Percentiles rank a stretch among this genome's conserved stretches.
These are phyloP conservation scores for Melanotaenia trifasciata DNA, from an alignment of 2,797 vertebrate species.

Conservation along the genomic window DNA sequence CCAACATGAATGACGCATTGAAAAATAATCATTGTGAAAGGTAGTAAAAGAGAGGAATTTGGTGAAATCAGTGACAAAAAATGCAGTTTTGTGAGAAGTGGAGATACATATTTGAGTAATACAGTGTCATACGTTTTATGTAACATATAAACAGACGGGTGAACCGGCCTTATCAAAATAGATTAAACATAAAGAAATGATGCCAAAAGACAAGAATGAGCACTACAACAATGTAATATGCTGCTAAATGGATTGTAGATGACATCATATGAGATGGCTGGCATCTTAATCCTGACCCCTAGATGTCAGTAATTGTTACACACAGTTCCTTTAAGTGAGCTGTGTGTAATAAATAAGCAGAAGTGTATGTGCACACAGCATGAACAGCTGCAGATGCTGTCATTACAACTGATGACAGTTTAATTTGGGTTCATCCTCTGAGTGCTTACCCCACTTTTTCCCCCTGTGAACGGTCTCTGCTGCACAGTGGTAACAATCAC, in stretches of 20 bases:
- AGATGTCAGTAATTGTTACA: background rate
- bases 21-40: no score
- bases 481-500: slow-evolving; percentile 43
- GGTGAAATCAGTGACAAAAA: no score
- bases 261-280: background rate
- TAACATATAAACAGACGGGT: background rate
- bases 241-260: background rate
- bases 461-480: slow-evolving; percentile 35
- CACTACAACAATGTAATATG: background rate
- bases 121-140: background rate
- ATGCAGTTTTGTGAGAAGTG: no score
- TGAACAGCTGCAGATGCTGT: slow-evolving; percentile 3
- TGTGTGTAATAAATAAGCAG: background rate
- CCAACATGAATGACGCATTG: no score
- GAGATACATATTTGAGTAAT: no score
- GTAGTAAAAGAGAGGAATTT: no score
- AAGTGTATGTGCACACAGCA: background rate
- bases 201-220: background rate
- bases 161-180: background rate
- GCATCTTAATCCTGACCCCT: background rate
- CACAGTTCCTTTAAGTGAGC: background rate
- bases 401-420: slow-evolving; percentile 10
- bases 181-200: background rate
- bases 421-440: slow-evolving; percentile 41
- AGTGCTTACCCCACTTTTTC: slow-evolving; percentile 22